phyloP scores from a whole-genome alignment of 2,888 invertebrate species.

The Bellardia bayeri region DNA sequence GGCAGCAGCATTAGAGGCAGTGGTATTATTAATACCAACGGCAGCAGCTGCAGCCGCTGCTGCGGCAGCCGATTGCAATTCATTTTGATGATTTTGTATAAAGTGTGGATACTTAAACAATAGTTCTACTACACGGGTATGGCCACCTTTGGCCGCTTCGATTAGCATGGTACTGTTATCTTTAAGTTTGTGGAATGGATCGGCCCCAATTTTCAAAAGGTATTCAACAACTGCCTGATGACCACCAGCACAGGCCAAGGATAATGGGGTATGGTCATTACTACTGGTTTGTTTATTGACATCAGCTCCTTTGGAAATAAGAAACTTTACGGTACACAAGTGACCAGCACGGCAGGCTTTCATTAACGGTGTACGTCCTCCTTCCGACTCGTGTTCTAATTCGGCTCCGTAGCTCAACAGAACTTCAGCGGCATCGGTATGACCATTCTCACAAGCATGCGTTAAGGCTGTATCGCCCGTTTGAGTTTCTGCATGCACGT shows the following conservation, averaged over 20 bases:
- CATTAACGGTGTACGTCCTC: constrained; percentile 98
- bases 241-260: constrained; percentile 98
- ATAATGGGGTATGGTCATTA: constrained; percentile 98
- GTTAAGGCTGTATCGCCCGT: constrained; percentile 98
- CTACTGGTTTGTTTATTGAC: constrained; percentile 95
- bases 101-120: constrained; percentile 96
- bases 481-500: constrained; percentile 97
- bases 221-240: constrained; percentile 97
- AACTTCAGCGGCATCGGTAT: constrained; percentile 97
- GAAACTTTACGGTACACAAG: constrained; percentile 97
- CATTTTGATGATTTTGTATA: constrained; percentile 87
- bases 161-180: constrained; percentile 99
- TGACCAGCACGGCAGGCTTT: constrained; percentile 99
- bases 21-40: constrained; percentile 76
- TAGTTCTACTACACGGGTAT: constrained; percentile 97
- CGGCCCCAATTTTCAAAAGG: constrained; percentile 95
- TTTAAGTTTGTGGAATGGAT: constrained; percentile 98
- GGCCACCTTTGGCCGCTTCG: constrained; percentile 99
- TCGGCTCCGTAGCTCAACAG: constrained; percentile 95
- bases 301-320: constrained; percentile 94
- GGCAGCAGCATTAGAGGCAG: constrained; percentile 75
- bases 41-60: constrained; percentile 79
- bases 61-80: constrained; percentile 80
- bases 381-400: constrained; percentile 98
- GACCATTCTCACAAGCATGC: constrained; percentile 99